A percentile compares a stretch with the other conserved stretches of the same genome.
These are phyloP conservation scores for Paramormyrops hopkinsi DNA, from an alignment of 2,797 vertebrate genomes.

Conservation along the genomic window DNA sequence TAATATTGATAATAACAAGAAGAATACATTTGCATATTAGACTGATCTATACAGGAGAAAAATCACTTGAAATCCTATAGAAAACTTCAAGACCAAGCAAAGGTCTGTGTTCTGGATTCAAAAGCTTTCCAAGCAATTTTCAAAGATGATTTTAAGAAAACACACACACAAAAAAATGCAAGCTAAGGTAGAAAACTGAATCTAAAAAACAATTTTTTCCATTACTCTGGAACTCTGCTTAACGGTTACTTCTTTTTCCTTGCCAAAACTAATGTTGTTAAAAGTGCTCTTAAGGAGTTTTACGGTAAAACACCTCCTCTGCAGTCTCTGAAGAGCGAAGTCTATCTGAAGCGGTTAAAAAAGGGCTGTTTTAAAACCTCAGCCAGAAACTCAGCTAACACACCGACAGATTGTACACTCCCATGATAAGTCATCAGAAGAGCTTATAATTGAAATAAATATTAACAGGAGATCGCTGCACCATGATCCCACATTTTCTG, in stretches of 20 bases:
- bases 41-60: not conserved
- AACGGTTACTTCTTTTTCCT: not conserved
- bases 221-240: not conserved
- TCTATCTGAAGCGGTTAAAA: not conserved
- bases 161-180: not conserved
- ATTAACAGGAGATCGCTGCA: not conserved
- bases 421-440: not conserved
- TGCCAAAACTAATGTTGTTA: slow-evolving; percentile 9
- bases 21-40: not conserved
- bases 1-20: not conserved
- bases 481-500: not conserved
- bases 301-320: not conserved
- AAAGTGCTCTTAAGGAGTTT: slow-evolving; percentile 10
- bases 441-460: not conserved
- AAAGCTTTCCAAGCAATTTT: not conserved
- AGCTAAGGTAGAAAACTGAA: not conserved
- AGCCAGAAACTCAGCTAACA: not conserved
- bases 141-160: slow-evolving; percentile 6
- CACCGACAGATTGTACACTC: not conserved
- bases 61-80: not conserved
- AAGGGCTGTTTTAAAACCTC: not conserved
- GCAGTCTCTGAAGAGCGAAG: not conserved
- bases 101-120: not conserved
- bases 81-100: not conserved
- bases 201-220: slow-evolving; percentile 2